phyloP scores from a whole-genome alignment of 2,113 vertebrate species.

The Cisticola juncidis region DNA sequence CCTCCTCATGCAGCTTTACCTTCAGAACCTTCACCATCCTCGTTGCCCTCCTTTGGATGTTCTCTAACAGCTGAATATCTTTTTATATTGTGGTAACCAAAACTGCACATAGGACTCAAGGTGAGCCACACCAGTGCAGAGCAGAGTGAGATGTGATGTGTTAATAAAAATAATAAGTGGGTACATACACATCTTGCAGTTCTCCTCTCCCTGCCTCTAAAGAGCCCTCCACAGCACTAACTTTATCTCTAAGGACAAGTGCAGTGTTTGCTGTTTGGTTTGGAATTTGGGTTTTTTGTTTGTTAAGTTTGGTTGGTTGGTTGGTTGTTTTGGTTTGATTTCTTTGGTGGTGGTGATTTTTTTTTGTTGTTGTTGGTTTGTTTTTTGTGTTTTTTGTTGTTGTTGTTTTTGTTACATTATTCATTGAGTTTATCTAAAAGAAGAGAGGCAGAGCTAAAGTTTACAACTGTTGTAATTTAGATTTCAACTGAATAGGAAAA shows the following conservation, averaged over 20 bases:
- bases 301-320: too few relatives aligned
- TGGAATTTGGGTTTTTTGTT: not conserved
- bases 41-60: accelerated
- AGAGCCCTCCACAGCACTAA: not conserved
- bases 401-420: not conserved
- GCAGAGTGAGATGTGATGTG: not conserved
- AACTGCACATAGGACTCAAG: accelerated
- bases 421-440: not conserved
- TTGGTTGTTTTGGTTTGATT: not conserved
- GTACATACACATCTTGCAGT: not conserved
- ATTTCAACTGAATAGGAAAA: not conserved
- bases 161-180: not conserved
- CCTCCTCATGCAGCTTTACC: accelerated
- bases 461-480: too few relatives aligned
- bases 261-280: not conserved
- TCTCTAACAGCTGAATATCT: not conserved
- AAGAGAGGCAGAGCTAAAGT: not conserved
- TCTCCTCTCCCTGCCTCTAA: not conserved
- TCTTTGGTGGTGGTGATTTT: too few relatives aligned
- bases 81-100: not conserved
- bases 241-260: not conserved
- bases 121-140: not conserved
- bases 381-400: not conserved
- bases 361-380: too few relatives aligned
- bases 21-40: not conserved